Evolutionary conservation across 2,888 invertebrate species (phyloP).

Genomic region (Oxyscelio sp.): DNA sequence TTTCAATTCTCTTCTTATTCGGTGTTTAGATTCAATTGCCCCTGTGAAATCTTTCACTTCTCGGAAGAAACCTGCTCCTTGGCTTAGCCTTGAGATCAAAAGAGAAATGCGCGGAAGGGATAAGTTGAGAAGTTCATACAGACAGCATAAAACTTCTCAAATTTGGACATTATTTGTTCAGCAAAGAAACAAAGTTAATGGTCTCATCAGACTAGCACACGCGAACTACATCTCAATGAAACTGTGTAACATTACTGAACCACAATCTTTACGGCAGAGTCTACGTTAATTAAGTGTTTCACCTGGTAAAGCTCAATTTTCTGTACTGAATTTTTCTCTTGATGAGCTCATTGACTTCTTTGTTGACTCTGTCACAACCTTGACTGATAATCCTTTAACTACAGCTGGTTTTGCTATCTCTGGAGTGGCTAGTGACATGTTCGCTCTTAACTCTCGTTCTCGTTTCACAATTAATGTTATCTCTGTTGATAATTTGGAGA

Average conservation of each 20-base stretch:
- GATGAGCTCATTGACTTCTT: no score
- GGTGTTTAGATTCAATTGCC: not conserved
- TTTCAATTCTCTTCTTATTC: not conserved
- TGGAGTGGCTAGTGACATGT: no score
- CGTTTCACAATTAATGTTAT: no score
- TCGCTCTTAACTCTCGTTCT: no score
- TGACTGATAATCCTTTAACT: no score
- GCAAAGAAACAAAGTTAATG: conserved; percentile 23
- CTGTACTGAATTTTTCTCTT: no score
- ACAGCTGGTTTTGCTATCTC: no score
- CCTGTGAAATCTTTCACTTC: conserved; percentile 23
- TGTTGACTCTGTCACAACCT: no score
- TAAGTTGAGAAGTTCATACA: conserved; percentile 14
- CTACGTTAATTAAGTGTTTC: no score
- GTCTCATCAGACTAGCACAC: not conserved
- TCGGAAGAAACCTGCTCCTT: not conserved
- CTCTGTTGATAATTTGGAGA: no score
- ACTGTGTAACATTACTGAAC: not conserved
- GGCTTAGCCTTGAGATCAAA: conserved; percentile 4
- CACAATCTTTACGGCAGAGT: no score
- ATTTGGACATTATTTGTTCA: not conserved
- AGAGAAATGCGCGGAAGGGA: not conserved
- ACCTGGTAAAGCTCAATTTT: no score
- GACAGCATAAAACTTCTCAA: not conserved
- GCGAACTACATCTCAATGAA: not conserved